phyloP scores from a whole-genome alignment of 2,888 invertebrate genomes.

The Ecliptopera silaceata region DNA sequence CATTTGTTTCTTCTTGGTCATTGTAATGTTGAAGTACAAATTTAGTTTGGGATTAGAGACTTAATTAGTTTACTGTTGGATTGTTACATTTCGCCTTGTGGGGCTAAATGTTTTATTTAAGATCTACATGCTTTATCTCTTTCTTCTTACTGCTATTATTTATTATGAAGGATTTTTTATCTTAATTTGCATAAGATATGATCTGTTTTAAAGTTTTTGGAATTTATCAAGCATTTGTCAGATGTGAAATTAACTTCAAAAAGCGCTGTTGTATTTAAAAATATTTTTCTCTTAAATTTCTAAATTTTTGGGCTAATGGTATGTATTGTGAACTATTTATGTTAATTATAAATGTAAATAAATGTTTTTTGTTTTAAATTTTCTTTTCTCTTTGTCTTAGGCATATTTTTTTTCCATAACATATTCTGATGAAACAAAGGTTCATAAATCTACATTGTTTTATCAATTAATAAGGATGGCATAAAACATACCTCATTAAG shows the following conservation, averaged over 20 bases:
- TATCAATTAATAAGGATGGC: background rate
- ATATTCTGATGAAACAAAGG: too few species aligned
- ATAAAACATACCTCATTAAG: background rate
- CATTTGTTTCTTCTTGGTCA: background rate
- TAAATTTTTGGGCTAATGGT: slow-evolving; percentile 22
- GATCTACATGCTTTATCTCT: slow-evolving; percentile 4
- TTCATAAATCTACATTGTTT: background rate
- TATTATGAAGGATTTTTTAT: slow-evolving; percentile 12
- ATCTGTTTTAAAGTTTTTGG: slow-evolving; percentile 1
- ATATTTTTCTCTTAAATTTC: too few species aligned
- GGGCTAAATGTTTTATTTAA: background rate
- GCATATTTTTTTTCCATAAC: background rate
- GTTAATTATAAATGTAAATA: slow-evolving; percentile 47
- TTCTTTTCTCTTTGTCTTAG: background rate
- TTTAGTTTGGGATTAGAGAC: background rate
- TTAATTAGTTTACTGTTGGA: background rate
- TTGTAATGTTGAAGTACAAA: background rate
- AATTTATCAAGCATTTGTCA: background rate
- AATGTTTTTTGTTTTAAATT: slow-evolving; percentile 33
- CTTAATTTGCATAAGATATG: slow-evolving; percentile 8
- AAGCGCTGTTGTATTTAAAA: too few species aligned
- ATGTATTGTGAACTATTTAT: slow-evolving; percentile 35
- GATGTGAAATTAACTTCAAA: too few species aligned
- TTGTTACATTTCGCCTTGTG: background rate
- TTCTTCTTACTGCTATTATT: slow-evolving; percentile 12